Conservation (phyloP, 2,888 invertebrate species). For the Gortyna flavago region DNA sequence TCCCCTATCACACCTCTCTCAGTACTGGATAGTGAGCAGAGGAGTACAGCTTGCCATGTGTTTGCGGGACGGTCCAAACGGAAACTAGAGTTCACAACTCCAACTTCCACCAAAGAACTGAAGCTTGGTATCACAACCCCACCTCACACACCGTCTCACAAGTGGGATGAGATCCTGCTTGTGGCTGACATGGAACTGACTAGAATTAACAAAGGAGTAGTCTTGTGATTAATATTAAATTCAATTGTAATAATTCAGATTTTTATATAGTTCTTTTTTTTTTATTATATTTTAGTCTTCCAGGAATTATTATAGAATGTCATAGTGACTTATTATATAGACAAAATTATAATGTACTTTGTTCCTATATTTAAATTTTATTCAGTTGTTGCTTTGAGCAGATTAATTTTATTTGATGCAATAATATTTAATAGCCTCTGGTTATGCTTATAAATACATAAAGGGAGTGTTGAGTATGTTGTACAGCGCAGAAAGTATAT, state of each 20-base stretch:
- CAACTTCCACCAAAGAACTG: constrained; percentile 79
- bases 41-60: constrained; percentile 78
- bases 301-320: constrained; percentile 74
- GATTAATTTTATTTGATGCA: constrained; percentile 68
- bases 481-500: constrained; percentile 38
- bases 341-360: constrained; percentile 73
- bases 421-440: constrained; percentile 55
- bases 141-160: constrained; percentile 87
- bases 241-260: constrained; percentile 71
- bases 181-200: constrained; percentile 90
- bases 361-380: constrained; percentile 84
- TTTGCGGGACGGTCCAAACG: constrained; percentile 85
- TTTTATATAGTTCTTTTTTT: constrained; percentile 76
- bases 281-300: constrained; percentile 81
- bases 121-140: constrained; percentile 83
- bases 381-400: constrained; percentile 80
- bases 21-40: constrained; percentile 75
- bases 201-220: constrained; percentile 88
- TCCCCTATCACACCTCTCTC: constrained; percentile 85
- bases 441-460: constrained; percentile 49
- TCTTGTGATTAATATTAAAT: constrained; percentile 77
- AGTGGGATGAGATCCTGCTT: constrained; percentile 90
- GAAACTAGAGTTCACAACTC: constrained; percentile 86
- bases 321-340: constrained; percentile 62
- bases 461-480: constrained; percentile 50